phyloP scores from a whole-genome alignment of 2,113 vertebrate genomes.

The Etia nguti region DNA sequence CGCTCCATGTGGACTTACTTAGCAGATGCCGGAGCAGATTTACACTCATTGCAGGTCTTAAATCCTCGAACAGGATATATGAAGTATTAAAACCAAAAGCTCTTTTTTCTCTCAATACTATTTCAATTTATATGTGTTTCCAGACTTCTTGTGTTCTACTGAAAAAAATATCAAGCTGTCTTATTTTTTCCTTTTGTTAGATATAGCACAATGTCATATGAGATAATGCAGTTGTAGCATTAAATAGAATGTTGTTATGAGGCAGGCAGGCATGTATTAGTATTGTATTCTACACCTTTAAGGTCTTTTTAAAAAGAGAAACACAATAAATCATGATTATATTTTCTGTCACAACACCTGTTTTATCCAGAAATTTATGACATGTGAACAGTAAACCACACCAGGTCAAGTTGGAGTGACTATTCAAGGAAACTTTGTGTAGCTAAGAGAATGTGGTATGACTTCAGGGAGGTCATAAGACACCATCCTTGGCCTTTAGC shows the following conservation, averaged over 20 bases:
- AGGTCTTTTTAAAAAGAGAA: background rate
- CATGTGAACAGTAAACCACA: background rate
- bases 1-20: background rate
- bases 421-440: conserved; percentile 47
- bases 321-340: background rate
- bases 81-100: background rate
- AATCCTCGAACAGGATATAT: background rate
- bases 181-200: background rate
- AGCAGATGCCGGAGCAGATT: conserved; percentile 42
- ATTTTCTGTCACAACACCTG: background rate
- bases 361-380: background rate
- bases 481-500: conserved; percentile 59
- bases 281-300: background rate
- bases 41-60: conserved; percentile 20
- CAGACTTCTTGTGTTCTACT: background rate
- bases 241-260: background rate
- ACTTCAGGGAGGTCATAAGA: conserved; percentile 55
- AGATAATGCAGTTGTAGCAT: background rate
- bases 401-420: conserved; percentile 3
- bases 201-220: background rate
- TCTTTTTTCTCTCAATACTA: background rate
- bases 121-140: background rate
- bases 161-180: background rate
- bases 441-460: conserved; percentile 32
- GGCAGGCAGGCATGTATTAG: background rate